Base-by-base conservation (phyloP, 2,797 vertebrate genomes). In the Bradypodion ventrale region DNA sequence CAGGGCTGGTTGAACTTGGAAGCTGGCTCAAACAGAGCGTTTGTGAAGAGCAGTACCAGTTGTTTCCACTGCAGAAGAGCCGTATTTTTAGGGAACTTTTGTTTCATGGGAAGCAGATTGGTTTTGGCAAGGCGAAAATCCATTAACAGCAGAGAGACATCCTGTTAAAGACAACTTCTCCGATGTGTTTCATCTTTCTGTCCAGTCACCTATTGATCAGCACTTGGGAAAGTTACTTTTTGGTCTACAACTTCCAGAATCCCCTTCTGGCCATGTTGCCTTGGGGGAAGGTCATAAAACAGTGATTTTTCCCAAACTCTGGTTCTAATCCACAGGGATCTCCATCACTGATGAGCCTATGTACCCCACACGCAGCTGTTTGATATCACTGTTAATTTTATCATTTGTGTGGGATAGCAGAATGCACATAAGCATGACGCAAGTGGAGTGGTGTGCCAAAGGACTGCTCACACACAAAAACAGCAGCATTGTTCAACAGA, bases 1-100 rank as follows among this genome's bases (percentile, higher is more conserved):
- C 90, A 86, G 78, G 82, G 89, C 89, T 89, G 89, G 91, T 85
- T 91, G 93, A 88, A 75, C 21, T 10, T 44, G 52, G 69, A 92
- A 59, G 85, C 87, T 44, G 23, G 84, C 87, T 89, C 63, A 73
- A 19, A 44, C 3, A 44, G 21, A 25, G 37, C 15, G 13, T 5
- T 15, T 37, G n/a, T 10, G 44, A 29, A 42, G 42, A 70, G 68
- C 23, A 9, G 52, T n/a, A 52, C n/a, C 52, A 23, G 74, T 8
- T 1, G 49, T 37, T 35, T 49, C 4, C 72, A 10, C 37, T 19
- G 4, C 27, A n/a, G 10, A 44, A 13, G 2, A 40, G 32, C 27
- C 6, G 15, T 44, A 37, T 32, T 78, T 15, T 9, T 32, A 46
- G n/a, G 25, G 15, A 29, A 1, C 10, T 15, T 29, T 27, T 13